Conservation (phyloP, 2,888 invertebrate genomes). For the Ectemnius cavifrons region DNA sequence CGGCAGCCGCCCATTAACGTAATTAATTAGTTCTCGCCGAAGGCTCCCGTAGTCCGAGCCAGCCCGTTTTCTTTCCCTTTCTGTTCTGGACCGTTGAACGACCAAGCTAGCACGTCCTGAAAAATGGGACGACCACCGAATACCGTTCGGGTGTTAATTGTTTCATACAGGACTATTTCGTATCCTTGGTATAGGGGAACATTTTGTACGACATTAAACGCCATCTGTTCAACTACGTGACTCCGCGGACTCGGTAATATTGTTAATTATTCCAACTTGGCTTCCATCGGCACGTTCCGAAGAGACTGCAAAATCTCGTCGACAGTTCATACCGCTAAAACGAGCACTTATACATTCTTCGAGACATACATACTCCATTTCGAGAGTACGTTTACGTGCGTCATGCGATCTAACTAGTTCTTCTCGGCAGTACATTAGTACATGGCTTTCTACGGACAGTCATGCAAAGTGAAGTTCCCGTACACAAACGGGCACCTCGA, state of each 20-base stretch:
- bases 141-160: constrained; percentile 58
- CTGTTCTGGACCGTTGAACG: constrained; percentile 51
- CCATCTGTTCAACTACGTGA: constrained; percentile 59
- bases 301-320: constrained; percentile 29
- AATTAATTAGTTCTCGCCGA: constrained; percentile 58
- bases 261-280: constrained; percentile 43
- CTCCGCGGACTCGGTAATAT: constrained; percentile 50
- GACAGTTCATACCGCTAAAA: constrained; percentile 28
- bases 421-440: too few species aligned
- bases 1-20: constrained; percentile 53
- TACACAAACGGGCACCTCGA: too few species aligned
- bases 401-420: constrained; percentile 6
- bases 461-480: too few species aligned
- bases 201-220: constrained; percentile 55
- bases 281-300: constrained; percentile 27
- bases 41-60: constrained; percentile 29
- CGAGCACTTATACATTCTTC: neutral
- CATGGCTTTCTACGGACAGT: too few species aligned
- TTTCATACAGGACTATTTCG: constrained; percentile 56
- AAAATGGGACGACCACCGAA: constrained; percentile 52
- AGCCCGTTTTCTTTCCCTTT: constrained; percentile 25
- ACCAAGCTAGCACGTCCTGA: constrained; percentile 53
- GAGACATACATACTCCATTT: neutral
- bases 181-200: constrained; percentile 50
- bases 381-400: neutral